Conservation (phyloP, 2,888 invertebrate genomes). For the Caenorhabditis sp. region DNA sequence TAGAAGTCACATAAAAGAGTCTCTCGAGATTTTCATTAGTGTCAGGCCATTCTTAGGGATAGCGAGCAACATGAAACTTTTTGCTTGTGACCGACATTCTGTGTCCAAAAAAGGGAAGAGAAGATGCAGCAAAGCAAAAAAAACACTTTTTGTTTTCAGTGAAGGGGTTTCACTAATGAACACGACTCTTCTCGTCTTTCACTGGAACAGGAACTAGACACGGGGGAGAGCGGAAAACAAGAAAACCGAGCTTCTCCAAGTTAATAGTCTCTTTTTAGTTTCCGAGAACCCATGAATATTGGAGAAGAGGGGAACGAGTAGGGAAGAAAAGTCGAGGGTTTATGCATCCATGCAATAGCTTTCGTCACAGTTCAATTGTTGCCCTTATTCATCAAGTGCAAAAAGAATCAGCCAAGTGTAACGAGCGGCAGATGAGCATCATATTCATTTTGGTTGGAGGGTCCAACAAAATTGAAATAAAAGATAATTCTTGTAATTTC, state of each 20-base stretch:
- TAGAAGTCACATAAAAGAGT: constrained; percentile 59
- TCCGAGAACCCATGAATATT: constrained; percentile 7
- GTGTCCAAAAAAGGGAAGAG: constrained; percentile 1
- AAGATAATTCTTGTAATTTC: neutral
- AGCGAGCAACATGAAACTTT: constrained; percentile 38
- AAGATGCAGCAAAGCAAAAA: neutral
- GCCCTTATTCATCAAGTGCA: constrained; percentile 9
- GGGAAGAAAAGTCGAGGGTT: too few relatives aligned
- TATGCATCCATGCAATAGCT: neutral
- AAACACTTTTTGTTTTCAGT: constrained; percentile 25
- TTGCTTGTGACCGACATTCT: constrained; percentile 5
- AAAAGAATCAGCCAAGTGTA: constrained; percentile 5
- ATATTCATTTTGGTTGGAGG: neutral
- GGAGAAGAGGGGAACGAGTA: neutral
- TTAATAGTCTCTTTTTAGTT: constrained; percentile 19
- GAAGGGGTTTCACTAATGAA: constrained; percentile 35
- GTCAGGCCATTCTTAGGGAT: constrained; percentile 23
- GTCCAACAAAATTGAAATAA: neutral
- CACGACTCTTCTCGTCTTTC: constrained; percentile 6
- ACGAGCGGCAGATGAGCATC: neutral
- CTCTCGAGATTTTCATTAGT: constrained; percentile 70
- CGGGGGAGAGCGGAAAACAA: constrained; percentile 2
- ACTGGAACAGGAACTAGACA: constrained; percentile 24
- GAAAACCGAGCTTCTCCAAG: constrained; percentile 1
- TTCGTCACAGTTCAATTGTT: constrained; percentile 31